Base-by-base conservation (phyloP, 2,888 invertebrate genomes). In the Rotaria macrura region DNA sequence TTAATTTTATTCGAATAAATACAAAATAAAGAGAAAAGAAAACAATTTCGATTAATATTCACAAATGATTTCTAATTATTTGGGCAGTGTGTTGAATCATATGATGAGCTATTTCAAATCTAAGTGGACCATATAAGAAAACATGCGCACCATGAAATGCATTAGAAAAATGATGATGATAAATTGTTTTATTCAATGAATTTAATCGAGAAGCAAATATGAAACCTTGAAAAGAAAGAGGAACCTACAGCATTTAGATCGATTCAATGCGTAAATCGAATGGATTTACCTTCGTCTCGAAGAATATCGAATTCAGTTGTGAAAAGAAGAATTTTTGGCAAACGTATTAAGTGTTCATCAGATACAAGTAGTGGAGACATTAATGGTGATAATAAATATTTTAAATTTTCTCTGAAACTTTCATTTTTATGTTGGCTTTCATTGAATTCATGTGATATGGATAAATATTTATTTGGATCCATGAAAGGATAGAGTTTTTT, bases 121-220 rank as follows among this genome's bases (percentile, higher is more conserved):
- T 29, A 23, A 86, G 38, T 49, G 86, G 86, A 47, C 86, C 86
- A 79, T 86, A 72, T 38, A 86, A 83, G 25, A 86, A 72, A 20
- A 74, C 86, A 86, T 84, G 84, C 9, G 84, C 84, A 52, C 86
- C 86, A 84, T 86, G 86, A 57, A 86, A 86, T 34, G 74, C 72
- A 49, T 74, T 84, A 23, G 47, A 72, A 84, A 84, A 86, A 79
- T 86, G 86, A 74, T 84, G 54, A 52, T 86, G 86, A 34, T 84
- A 52, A n/a, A 86, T 55, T 20, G 43, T 86, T 83, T 86, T 86
- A 1, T 83, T 83, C 23, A 86, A 47, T 74, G 84, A 29, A 43
- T 57, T 54, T 54, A 86, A 49, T 29, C 86, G 84, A 29, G 54
- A 54, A 17, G 86, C 86, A 83, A 84, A 84, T n/a, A 86, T 86